Evolutionary conservation across 2,113 vertebrate genomes (phyloP).

Genomic region (Ondatra zibethicus): DNA sequence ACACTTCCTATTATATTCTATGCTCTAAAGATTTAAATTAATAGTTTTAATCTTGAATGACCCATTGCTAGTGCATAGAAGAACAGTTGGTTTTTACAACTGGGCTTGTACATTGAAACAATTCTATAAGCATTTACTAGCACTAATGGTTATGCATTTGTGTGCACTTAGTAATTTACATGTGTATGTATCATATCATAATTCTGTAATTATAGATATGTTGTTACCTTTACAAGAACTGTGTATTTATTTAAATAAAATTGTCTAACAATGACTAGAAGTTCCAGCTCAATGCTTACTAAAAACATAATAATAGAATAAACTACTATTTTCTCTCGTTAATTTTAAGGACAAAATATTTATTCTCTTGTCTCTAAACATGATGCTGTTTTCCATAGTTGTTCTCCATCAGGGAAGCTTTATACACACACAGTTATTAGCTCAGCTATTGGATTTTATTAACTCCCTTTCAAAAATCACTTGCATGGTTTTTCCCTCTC

Average conservation of each 20-base stretch:
- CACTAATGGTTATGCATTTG: background rate
- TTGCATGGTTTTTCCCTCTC: background rate
- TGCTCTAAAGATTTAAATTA: background rate
- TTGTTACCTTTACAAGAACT: background rate
- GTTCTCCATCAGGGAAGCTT: background rate
- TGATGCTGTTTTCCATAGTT: background rate
- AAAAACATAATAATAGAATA: background rate
- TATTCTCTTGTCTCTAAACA: background rate
- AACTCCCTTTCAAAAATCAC: background rate
- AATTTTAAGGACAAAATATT: background rate
- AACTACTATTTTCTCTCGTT: background rate
- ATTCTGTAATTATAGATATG: background rate
- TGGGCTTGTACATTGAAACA: background rate
- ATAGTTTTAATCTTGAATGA: background rate
- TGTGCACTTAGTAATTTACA: background rate
- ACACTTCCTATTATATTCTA: background rate
- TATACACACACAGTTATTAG: background rate
- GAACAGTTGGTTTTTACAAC: background rate
- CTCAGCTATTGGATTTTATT: background rate
- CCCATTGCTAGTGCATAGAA: background rate
- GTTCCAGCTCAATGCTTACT: background rate
- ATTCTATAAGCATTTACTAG: background rate
- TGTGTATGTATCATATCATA: background rate
- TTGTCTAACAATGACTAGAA: background rate
- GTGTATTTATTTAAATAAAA: background rate